These are phyloP conservation scores for Orientallactaga bullata DNA, from an alignment of 2,113 vertebrate genomes.

Conservation along the genomic window DNA sequence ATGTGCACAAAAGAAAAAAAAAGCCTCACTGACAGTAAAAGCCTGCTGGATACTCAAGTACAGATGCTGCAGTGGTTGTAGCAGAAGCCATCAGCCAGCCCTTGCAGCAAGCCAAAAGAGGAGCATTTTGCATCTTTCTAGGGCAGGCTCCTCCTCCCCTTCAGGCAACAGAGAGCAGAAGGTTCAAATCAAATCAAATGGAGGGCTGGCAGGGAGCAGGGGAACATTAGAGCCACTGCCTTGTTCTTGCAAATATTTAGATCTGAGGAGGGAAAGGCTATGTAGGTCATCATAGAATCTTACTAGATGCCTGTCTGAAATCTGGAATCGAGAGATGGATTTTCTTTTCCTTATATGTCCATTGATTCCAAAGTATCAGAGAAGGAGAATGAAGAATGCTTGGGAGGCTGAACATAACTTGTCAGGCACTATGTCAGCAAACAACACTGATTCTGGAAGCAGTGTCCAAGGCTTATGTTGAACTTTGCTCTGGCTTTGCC, in stretches of 20 bases:
- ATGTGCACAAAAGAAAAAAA: not conserved
- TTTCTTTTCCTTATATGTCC: conserved; percentile 46
- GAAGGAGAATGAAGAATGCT: not conserved
- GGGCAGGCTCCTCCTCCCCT: fast-evolving
- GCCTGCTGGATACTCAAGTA: not conserved
- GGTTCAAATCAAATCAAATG: not conserved
- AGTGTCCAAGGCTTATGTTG: not conserved
- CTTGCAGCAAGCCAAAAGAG: not conserved
- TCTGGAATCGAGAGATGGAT: conserved; percentile 78
- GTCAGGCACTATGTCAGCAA: not conserved
- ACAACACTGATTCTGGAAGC: not conserved
- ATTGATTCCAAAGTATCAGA: not conserved
- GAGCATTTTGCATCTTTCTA: not conserved
- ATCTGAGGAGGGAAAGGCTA: not conserved
- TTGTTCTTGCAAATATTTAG: not conserved
- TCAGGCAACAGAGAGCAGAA: not conserved
- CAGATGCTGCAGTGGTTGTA: fast-evolving
- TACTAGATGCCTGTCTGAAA: conserved; percentile 63
- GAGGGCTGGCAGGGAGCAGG: not conserved
- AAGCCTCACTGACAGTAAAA: not conserved
- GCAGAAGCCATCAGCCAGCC: not conserved
- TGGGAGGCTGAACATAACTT: not conserved
- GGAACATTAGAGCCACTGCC: not conserved
- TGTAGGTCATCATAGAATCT: conserved; percentile 52
- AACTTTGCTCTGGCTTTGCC: conserved; percentile 52